Percentiles rank a stretch among this genome's conserved stretches.
Evolutionary conservation across 2,113 vertebrate genomes (phyloP).

Genomic region (Numenius arquata): DNA sequence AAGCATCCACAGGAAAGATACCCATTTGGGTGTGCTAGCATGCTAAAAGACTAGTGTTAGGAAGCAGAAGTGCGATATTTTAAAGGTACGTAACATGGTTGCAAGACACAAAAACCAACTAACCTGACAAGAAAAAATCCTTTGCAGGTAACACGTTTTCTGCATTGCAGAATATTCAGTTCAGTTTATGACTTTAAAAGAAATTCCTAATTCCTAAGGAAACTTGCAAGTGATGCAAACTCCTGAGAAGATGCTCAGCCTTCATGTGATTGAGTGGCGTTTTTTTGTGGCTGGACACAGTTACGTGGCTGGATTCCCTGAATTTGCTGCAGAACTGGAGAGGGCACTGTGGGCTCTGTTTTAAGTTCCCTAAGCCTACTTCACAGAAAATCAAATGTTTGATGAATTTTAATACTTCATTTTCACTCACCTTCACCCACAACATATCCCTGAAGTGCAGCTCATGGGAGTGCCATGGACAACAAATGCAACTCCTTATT

Average conservation of each 20-base stretch:
- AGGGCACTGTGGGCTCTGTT: constrained; percentile 62
- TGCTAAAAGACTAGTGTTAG: background rate
- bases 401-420: background rate
- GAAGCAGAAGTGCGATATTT: background rate
- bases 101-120: background rate
- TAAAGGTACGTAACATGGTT: background rate
- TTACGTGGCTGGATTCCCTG: background rate
- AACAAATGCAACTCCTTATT: background rate
- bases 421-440: background rate
- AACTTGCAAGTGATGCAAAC: background rate
- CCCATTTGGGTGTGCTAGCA: background rate
- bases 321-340: constrained; percentile 46
- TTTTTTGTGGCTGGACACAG: background rate
- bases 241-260: background rate
- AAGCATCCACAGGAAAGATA: background rate
- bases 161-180: background rate
- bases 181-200: background rate
- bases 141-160: background rate
- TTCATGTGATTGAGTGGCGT: background rate
- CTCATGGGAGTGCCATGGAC: background rate
- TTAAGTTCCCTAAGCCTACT: background rate
- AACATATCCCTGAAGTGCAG: background rate
- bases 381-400: background rate
- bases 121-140: background rate
- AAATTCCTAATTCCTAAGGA: background rate